Evolutionary conservation across 2,113 vertebrate species (phyloP).

Genomic region (Danionella cerebrum): DNA sequence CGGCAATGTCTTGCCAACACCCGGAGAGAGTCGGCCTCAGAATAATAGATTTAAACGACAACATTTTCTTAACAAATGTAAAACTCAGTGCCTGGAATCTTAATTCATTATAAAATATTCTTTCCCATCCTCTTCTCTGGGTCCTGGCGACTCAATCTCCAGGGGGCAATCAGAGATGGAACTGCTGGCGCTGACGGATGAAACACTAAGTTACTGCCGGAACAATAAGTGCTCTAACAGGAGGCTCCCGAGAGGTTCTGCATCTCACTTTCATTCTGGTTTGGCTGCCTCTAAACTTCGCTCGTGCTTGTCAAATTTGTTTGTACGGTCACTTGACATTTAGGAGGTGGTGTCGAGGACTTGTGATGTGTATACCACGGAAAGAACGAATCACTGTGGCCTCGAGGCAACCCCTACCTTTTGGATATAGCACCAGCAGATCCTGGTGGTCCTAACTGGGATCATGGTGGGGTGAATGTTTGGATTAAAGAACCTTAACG

Average conservation of each 20-base stretch:
- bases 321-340: neutral
- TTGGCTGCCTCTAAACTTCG: neutral
- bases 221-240: slow-evolving; percentile 42
- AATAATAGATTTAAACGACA: slow-evolving; percentile 11
- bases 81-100: neutral
- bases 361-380: too few relatives aligned
- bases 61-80: neutral
- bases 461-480: too few relatives aligned
- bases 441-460: too few relatives aligned
- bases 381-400: too few relatives aligned
- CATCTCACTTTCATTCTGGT: slow-evolving; percentile 11
- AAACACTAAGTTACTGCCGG: slow-evolving; percentile 39
- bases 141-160: neutral
- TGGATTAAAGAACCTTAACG: too few relatives aligned
- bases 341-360: too few relatives aligned
- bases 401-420: too few relatives aligned
- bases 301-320: neutral
- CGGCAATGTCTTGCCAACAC: neutral
- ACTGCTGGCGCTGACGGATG: slow-evolving; percentile 42
- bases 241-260: slow-evolving; percentile 30
- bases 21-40: neutral
- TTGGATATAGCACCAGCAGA: too few relatives aligned
- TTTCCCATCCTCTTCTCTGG: neutral
- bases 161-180: slow-evolving; percentile 36
- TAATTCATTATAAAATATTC: neutral